These are phyloP conservation scores for Mythimna loreyi DNA, from an alignment of 2,888 invertebrate species.

Conservation along the genomic window DNA sequence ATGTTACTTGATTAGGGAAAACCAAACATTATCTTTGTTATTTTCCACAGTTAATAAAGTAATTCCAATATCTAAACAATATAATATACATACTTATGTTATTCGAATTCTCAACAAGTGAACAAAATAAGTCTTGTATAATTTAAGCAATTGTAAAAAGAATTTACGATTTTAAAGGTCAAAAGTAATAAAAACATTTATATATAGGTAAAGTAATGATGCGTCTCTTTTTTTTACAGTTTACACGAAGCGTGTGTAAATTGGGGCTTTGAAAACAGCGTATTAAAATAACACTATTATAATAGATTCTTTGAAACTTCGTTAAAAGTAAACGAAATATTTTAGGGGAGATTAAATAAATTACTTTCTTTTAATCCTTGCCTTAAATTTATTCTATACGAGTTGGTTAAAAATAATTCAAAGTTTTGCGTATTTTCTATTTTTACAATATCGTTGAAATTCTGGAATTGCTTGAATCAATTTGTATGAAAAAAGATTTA, in stretches of 20 bases:
- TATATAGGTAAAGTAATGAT: constrained; percentile 23
- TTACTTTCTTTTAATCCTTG: no score
- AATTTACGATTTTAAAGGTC: constrained; percentile 59
- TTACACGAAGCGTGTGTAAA: constrained; percentile 24
- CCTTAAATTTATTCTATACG: no score
- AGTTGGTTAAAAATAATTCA: no score
- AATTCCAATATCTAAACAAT: not conserved
- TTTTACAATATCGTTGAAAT: no score
- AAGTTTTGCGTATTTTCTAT: no score
- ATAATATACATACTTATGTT: not conserved
- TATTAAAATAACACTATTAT: not conserved
- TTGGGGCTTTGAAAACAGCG: constrained; percentile 49
- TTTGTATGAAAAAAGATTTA: no score
- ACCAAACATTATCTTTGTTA: no score
- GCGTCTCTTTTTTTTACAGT: constrained; percentile 58
- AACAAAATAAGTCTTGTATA: constrained; percentile 39
- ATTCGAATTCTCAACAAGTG: constrained; percentile 32
- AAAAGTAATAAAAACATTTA: constrained; percentile 57
- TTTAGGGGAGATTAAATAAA: no score
- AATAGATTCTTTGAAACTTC: not conserved
- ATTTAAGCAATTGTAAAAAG: constrained; percentile 53
- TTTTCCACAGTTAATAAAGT: not conserved
- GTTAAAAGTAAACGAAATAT: not conserved
- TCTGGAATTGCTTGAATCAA: no score
- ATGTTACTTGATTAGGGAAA: no score